These are phyloP conservation scores for Meda fulgida DNA, from an alignment of 2,797 vertebrate species.

Conservation along the genomic window DNA sequence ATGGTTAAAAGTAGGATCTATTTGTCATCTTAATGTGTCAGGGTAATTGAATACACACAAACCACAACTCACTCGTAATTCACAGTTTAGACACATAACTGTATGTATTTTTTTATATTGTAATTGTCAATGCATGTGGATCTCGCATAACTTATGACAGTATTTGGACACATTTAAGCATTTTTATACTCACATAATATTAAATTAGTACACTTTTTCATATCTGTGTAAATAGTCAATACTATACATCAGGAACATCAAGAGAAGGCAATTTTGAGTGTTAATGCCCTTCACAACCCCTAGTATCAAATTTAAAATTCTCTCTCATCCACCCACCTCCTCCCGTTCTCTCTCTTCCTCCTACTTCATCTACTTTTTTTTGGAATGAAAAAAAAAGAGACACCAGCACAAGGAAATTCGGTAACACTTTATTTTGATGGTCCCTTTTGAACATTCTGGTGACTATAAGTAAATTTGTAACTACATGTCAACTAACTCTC, in stretches of 20 bases:
- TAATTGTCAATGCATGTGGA: background rate
- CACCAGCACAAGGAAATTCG: no score
- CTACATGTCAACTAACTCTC: no score
- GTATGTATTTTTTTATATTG: background rate
- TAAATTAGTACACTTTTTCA: background rate
- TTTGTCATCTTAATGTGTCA: slow-evolving; percentile 15
- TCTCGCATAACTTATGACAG: background rate
- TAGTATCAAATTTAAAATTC: slow-evolving; percentile 5
- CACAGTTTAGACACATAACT: background rate
- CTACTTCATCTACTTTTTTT: no score
- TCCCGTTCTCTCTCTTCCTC: background rate
- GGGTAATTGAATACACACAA: slow-evolving; percentile 14
- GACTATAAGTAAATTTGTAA: no score
- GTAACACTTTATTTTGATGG: no score
- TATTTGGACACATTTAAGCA: background rate
- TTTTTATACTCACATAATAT: background rate
- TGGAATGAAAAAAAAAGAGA: no score
- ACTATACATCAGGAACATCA: background rate
- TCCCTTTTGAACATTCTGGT: no score
- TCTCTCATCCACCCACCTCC: slow-evolving; percentile 21
- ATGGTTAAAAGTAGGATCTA: background rate
- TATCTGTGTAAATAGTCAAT: background rate
- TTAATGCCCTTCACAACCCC: background rate
- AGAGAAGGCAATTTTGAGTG: background rate
- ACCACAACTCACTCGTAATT: background rate